Evolutionary conservation across 2,113 vertebrate genomes (phyloP).

Genomic region (Zapornia atra): DNA sequence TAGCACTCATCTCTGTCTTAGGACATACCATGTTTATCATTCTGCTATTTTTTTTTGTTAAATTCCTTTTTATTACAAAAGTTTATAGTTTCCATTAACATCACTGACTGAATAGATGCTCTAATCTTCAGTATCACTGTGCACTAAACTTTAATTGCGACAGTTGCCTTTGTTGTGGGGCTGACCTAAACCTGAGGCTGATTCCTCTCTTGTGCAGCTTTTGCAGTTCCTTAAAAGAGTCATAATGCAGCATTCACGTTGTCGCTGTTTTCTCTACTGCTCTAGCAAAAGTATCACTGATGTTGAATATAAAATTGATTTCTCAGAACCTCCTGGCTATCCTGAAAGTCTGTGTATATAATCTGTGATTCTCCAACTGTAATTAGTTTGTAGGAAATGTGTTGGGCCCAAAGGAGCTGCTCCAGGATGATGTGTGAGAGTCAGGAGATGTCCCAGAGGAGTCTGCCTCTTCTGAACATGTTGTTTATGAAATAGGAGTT

Average conservation of each 20-base stretch:
- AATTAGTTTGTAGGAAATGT: not conserved
- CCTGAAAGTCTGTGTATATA: not conserved
- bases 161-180: not conserved
- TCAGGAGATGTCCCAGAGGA: not conserved
- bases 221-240: constrained; percentile 2
- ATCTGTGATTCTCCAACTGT: not conserved
- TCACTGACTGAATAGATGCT: not conserved
- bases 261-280: not conserved
- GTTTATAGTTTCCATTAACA: not conserved
- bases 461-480: not conserved
- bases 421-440: not conserved
- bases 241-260: constrained; percentile 23
- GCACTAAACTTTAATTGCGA: not conserved
- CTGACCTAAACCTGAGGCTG: not conserved
- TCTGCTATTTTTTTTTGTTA: not conserved
- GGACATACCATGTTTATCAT: not conserved
- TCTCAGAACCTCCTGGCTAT: not conserved
- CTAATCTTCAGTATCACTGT: not conserved
- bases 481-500: not conserved
- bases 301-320: not conserved
- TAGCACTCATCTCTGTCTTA: not conserved
- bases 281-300: not conserved
- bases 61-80: not conserved
- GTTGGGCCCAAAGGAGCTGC: not conserved
- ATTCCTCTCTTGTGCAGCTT: not conserved